phyloP scores from a whole-genome alignment of 2,797 vertebrate genomes.

The Coregonus ussuriensis region DNA sequence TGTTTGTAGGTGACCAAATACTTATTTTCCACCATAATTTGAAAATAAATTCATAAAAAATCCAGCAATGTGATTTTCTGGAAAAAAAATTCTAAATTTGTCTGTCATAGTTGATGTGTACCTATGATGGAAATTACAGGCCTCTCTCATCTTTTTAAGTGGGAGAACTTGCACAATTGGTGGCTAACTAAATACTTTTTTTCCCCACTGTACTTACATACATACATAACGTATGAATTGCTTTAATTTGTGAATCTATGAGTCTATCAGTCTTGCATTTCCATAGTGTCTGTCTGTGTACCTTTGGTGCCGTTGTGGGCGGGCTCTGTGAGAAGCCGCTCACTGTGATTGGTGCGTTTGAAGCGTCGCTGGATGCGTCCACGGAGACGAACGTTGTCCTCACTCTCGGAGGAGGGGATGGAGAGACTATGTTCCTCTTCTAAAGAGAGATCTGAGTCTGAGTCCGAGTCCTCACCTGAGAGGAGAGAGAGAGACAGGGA shows the following conservation, averaged over 20 bases:
- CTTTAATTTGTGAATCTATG: conserved; percentile 41
- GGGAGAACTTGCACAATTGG: no score
- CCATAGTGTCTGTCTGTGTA: conserved; percentile 43
- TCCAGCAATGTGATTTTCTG: no score
- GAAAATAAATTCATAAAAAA: no score
- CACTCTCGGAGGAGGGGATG: conserved; percentile 95
- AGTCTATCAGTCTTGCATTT: conserved; percentile 46
- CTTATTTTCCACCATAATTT: no score
- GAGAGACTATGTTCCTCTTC: conserved; percentile 96
- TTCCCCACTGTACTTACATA: no score
- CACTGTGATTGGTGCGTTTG: conserved; percentile 87
- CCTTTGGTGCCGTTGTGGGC: conserved; percentile 88
- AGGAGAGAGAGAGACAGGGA: neutral
- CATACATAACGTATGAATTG: conserved; percentile 34
- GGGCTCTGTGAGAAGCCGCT: conserved; percentile 90
- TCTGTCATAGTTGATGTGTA: no score
- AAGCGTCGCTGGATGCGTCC: conserved; percentile 92
- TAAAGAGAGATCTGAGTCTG: conserved; percentile 94
- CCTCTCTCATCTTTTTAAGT: no score
- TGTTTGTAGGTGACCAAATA: no score
- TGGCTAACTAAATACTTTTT: no score
- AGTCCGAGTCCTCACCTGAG: conserved; percentile 92
- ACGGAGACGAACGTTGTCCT: conserved; percentile 92
- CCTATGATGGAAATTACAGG: no score
- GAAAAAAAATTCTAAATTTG: no score